Conservation (phyloP, 2,888 invertebrate species). For the Luperina testacea region DNA sequence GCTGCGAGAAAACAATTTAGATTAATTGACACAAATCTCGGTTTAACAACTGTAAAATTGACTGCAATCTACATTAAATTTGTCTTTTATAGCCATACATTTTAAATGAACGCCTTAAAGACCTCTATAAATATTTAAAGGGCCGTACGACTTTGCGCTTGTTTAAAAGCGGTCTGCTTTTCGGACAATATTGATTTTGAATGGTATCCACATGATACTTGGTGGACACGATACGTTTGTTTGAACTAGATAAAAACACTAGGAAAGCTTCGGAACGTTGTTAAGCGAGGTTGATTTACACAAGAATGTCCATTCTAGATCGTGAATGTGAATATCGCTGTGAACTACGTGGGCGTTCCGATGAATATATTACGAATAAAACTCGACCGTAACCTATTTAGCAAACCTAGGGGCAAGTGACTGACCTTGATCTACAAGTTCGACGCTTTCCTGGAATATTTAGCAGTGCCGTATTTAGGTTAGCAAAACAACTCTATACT, state of each 20-base stretch:
- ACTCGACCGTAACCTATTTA: slow-evolving; percentile 63
- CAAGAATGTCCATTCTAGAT: slow-evolving; percentile 35
- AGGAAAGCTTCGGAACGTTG: slow-evolving; percentile 31
- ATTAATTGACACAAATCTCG: slow-evolving; percentile 40
- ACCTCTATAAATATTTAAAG: slow-evolving; percentile 41
- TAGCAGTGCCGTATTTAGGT: slow-evolving; percentile 40
- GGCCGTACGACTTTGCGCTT: slow-evolving; percentile 25
- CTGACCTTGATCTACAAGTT: slow-evolving; percentile 67
- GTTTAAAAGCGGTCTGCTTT: slow-evolving; percentile 32
- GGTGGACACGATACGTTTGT: slow-evolving; percentile 23
- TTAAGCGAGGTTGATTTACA: slow-evolving; percentile 28
- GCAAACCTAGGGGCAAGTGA: slow-evolving; percentile 52
- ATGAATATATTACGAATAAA: slow-evolving; percentile 57
- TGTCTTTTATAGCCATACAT: slow-evolving; percentile 29
- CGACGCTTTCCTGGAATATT: slow-evolving; percentile 55
- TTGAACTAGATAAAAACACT: slow-evolving; percentile 25
- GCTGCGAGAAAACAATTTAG: slow-evolving; percentile 84
- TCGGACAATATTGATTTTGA: slow-evolving; percentile 39
- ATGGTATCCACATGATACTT: slow-evolving; percentile 9
- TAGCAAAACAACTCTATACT: slow-evolving; percentile 45
- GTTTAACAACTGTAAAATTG: slow-evolving; percentile 7
- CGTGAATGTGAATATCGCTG: slow-evolving; percentile 33
- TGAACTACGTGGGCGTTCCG: slow-evolving; percentile 54
- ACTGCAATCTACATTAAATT: slow-evolving; percentile 15
- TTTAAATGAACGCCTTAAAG: slow-evolving; percentile 31